Base-by-base conservation (phyloP, 2,113 vertebrate species). In the Oncorhynchus nerka region DNA sequence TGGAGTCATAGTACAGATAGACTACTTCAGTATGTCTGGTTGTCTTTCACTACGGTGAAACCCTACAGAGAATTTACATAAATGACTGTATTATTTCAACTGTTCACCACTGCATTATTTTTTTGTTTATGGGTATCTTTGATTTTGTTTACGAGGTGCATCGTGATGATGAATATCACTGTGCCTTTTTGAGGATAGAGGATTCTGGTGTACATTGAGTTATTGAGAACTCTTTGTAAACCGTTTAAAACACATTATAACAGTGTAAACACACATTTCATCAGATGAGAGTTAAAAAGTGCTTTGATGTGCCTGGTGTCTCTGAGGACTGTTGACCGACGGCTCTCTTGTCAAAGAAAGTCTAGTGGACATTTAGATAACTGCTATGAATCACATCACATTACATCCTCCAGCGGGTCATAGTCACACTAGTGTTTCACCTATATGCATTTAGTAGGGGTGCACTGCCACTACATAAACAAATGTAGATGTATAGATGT, bases 41-140 rank as follows among this genome's bases (percentile, higher is more conserved):
- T 69, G 74, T 72, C 73, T 79, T 77, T 71, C 78, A 24, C 80
- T 81, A 80, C 83, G 67, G 75, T 81, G 76, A 75, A 79, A 82
- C 83, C 74, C 80, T 73, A 34, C 81, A 71, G 78, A 75, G 79
- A 69, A 69, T 74, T 77, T 81, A 51, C 19, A 75, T 73, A 76
- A 83, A 87, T 76, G 78, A 85, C 79, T 84, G 78, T 73, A 62
- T 62, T 62, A 81, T 86, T 81, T 73, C 88, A 83, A 79, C 64
- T 79, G 24, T 16, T 22, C 30, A 39, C 32, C 30, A 68, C 7
- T 68, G 30, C 28, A 83, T 83, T 71, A 75, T 74, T 79, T 77
- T 81, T 74, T 79, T 28, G 75, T 59, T 78, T 79, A 81, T 82
- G 77, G 67, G 24, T 66, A 81, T 71, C 45, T 28, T 49, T 55